Evolutionary conservation across 2,888 invertebrate species (phyloP).

Genomic region (Eupithecia subfuscata): DNA sequence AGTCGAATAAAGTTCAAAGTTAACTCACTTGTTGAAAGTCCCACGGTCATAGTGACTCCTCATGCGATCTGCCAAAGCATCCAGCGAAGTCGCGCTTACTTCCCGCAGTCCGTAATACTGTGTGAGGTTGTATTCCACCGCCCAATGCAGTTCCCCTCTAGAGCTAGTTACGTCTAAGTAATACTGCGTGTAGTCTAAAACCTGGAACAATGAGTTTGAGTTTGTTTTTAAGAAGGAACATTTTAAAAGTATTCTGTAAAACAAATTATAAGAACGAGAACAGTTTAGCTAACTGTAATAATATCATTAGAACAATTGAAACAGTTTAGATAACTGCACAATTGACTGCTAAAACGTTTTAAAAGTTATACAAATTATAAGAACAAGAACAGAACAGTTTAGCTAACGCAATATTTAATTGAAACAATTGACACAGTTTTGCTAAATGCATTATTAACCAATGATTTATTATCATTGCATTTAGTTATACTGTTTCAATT

Average conservation of each 20-base stretch:
- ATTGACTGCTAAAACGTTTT: no score
- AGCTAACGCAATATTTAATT: no score
- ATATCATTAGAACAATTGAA: no score
- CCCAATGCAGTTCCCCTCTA: slow-evolving; percentile 90
- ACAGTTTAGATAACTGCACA: no score
- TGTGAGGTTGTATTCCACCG: slow-evolving; percentile 93
- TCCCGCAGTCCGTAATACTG: slow-evolving; percentile 92
- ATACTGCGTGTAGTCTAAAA: slow-evolving; percentile 95
- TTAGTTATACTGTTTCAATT: no score
- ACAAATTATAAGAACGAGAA: no score
- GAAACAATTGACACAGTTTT: no score
- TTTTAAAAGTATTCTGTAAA: background rate
- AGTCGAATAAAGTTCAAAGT: background rate
- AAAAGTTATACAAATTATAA: no score
- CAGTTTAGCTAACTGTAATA: no score
- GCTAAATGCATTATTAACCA: no score
- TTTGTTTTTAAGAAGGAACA: background rate
- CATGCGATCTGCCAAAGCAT: slow-evolving; percentile 92
- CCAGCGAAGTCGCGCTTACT: slow-evolving; percentile 89
- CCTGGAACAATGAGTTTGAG: slow-evolving; percentile 74
- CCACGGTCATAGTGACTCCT: slow-evolving; percentile 87
- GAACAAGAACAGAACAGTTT: no score
- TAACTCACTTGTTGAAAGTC: slow-evolving; percentile 88
- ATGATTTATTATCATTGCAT: no score
- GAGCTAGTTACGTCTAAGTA: slow-evolving; percentile 92